Base-by-base conservation (phyloP, 2,113 vertebrate genomes). In the Hassar affinis region DNA sequence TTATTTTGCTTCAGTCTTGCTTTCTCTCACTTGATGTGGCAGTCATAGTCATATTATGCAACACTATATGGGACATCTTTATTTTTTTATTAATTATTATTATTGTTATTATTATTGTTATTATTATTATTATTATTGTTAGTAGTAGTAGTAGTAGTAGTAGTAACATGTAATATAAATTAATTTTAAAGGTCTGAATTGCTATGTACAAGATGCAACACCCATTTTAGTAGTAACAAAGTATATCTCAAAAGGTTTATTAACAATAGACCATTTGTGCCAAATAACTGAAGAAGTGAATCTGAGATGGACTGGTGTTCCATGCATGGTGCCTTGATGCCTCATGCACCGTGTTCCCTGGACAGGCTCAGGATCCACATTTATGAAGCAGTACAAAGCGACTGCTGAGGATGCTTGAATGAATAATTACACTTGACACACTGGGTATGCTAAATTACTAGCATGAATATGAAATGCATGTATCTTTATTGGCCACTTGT, bases 401-500 rank as follows among this genome's bases (percentile, higher is more conserved):
- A 18, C 18, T 56, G 51, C 20, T 35, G 30, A 77, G 38, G 51
- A 77, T 30, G 25, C 72, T 33, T 75, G 27, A 75, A 52, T 33
- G 49, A 75, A 22, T 82, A n/a, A 75, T 75, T 75, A 12, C 18
- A 30, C 54, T 75, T 61, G 81, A 61, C 80, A 81, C 4, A 35
- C 20, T 35, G 35, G 22, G 52, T 9, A 59, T 27, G 22, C 56
- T 51, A 62, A 75, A 82, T 75, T 62, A 75, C 18, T 22, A 62
- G 12, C 80, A 17, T 75, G n/a, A 62, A 61, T 30, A 5, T 22
- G 38, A 59, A 82, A 6, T 27, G 18, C 52, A 71, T 49, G 54
- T 49, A 75, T 49, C 69, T 62, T 75, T 47, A 82, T 61, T 35
- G 62, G 69, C 68, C 69, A 52, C n/a, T 74, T 83, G 71, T 38